Percentiles rank a stretch among this genome's conserved stretches.
phyloP scores from a whole-genome alignment of 2,797 vertebrate species.

The Petrocephalus schoutedeni region DNA sequence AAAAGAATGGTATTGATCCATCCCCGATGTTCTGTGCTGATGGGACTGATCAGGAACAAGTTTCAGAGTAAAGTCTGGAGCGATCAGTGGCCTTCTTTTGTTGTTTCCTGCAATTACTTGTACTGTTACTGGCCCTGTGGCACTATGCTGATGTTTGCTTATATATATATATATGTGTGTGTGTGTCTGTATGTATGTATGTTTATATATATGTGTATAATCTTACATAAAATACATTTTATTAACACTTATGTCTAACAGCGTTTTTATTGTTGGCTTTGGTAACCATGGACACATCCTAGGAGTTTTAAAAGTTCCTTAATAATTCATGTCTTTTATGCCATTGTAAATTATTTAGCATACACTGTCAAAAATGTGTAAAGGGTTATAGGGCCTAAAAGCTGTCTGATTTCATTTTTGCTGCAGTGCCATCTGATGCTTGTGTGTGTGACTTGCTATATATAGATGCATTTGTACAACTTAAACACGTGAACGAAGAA shows the following conservation, averaged over 20 bases:
- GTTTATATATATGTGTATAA: too few relatives aligned
- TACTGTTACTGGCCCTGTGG: neutral
- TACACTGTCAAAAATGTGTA: constrained; percentile 7
- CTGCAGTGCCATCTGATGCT: neutral
- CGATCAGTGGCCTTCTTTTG: neutral
- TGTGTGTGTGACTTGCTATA: neutral
- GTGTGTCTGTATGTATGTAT: too few relatives aligned
- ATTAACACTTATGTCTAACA: neutral
- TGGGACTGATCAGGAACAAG: neutral
- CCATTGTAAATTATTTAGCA: neutral
- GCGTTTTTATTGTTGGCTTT: neutral
- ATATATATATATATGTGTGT: too few relatives aligned
- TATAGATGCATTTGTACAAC: neutral
- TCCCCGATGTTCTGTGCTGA: neutral
- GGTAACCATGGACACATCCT: neutral
- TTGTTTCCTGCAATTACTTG: neutral
- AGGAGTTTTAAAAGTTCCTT: constrained; percentile 6
- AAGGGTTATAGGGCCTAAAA: neutral
- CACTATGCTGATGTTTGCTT: too few relatives aligned
- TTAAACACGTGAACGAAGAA: neutral
- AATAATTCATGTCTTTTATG: constrained; percentile 19
- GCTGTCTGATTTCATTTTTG: neutral
- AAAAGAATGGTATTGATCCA: neutral
- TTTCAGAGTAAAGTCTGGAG: neutral
- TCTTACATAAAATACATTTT: neutral